These are phyloP conservation scores for Eurypyga helias DNA, from an alignment of 2,113 vertebrate genomes.

Conservation along the genomic window DNA sequence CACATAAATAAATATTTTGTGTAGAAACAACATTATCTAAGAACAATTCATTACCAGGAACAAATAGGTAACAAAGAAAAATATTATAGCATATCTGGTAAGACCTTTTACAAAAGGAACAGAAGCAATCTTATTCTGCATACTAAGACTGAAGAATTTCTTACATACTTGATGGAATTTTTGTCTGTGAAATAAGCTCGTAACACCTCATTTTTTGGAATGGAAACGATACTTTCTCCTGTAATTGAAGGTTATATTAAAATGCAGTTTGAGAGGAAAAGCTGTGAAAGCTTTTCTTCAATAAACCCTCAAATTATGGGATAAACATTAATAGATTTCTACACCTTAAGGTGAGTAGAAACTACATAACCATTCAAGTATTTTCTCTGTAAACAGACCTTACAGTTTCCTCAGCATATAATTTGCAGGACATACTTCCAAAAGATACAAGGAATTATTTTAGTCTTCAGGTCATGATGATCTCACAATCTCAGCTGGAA, in stretches of 20 bases:
- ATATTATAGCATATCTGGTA: background rate
- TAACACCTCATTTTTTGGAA: background rate
- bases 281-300: background rate
- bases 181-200: background rate
- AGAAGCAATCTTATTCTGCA: background rate
- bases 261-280: background rate
- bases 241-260: background rate
- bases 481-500: background rate
- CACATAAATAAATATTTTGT: background rate
- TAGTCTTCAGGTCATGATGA: background rate
- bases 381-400: background rate
- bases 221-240: background rate
- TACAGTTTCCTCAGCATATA: background rate
- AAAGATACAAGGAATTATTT: background rate
- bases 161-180: background rate
- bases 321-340: background rate
- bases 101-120: background rate
- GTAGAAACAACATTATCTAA: background rate
- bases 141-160: background rate
- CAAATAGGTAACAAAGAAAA: background rate
- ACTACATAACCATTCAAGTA: background rate
- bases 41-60: background rate
- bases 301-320: background rate
- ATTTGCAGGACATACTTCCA: background rate
- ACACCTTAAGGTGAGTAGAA: background rate